Conservation (phyloP, 1,140 invertebrate species). For the Atta colombica region DNA sequence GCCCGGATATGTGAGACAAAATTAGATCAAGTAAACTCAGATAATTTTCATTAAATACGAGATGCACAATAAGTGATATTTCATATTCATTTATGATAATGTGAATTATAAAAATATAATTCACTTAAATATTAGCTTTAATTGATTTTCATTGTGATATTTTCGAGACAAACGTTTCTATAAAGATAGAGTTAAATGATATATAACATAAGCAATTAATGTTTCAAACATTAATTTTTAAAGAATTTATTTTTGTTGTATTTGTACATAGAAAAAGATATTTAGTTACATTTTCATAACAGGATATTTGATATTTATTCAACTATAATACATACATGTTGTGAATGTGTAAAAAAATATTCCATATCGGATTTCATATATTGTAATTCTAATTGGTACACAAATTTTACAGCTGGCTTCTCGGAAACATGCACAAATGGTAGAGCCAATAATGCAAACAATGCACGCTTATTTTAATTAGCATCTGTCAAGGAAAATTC, state of each 20-base stretch:
- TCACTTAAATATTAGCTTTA: constrained; percentile 10
- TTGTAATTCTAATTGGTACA: constrained; percentile 46
- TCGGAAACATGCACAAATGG: constrained; percentile 1
- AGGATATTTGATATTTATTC: constrained; percentile 44
- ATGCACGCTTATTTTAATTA: constrained; percentile 41
- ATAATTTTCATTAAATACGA: constrained; percentile 44
- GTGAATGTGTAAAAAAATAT: background rate
- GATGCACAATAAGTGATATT: constrained; percentile 11
- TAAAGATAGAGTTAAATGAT: background rate
- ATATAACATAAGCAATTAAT: background rate
- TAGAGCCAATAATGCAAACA: constrained; percentile 50
- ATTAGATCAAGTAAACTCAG: constrained; percentile 31
- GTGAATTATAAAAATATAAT: constrained; percentile 17
- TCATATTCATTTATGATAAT: background rate
- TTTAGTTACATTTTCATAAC: constrained; percentile 30
- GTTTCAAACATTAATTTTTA: constrained; percentile 4
- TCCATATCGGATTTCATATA: constrained; percentile 1
- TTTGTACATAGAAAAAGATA: background rate
- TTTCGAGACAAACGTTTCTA: background rate
- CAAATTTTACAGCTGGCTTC: constrained; percentile 27
- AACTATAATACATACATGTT: background rate
- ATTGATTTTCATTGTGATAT: constrained; percentile 18
- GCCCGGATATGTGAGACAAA: constrained; percentile 25
- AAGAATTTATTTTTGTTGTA: background rate
- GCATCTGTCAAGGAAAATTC: constrained; percentile 54